Evolutionary conservation across 2,797 vertebrate genomes (phyloP).

Genomic region (Hipposideros larvatus): DNA sequence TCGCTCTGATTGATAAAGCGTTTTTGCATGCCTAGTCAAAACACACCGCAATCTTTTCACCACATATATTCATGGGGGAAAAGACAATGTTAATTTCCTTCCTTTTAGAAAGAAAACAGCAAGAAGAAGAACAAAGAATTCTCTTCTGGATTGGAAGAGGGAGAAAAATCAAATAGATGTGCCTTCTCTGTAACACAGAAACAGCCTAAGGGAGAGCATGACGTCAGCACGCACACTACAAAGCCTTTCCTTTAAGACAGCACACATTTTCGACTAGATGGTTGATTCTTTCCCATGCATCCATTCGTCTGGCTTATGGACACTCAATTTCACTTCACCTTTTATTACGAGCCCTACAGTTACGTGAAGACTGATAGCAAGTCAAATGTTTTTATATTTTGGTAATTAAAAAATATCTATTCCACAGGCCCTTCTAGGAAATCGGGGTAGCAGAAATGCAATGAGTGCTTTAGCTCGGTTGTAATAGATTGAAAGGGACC

Average conservation of each 20-base stretch:
- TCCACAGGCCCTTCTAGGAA: conserved; percentile 70
- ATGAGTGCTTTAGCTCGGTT: conserved; percentile 1
- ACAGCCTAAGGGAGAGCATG: background rate
- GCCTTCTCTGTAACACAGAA: conserved; percentile 32
- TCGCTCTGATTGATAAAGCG: conserved; percentile 65
- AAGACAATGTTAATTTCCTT: background rate
- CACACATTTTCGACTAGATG: background rate
- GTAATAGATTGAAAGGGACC: conserved; percentile 78
- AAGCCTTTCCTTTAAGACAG: conserved; percentile 55
- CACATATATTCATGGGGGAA: background rate
- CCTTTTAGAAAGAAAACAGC: conserved; percentile 69
- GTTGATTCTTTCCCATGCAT: too few relatives aligned
- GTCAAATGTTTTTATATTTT: conserved; percentile 80
- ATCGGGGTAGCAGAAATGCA: conserved; percentile 67
- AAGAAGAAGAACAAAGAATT: conserved; percentile 19
- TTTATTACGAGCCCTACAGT: conserved; percentile 77
- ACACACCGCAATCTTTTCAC: background rate
- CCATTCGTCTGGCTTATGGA: conserved; percentile 76
- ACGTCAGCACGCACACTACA: conserved; percentile 53
- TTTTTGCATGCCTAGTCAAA: conserved; percentile 63
- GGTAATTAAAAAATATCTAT: conserved; percentile 68
- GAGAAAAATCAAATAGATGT: background rate
- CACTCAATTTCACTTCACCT: conserved; percentile 76
- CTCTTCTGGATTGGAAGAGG: conserved; percentile 24
- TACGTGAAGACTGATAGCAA: conserved; percentile 77